Percentiles rank a stretch among this genome's conserved stretches.
Evolutionary conservation across 2,888 invertebrate species (phyloP).

Genomic region (Apodemia hepburni): DNA sequence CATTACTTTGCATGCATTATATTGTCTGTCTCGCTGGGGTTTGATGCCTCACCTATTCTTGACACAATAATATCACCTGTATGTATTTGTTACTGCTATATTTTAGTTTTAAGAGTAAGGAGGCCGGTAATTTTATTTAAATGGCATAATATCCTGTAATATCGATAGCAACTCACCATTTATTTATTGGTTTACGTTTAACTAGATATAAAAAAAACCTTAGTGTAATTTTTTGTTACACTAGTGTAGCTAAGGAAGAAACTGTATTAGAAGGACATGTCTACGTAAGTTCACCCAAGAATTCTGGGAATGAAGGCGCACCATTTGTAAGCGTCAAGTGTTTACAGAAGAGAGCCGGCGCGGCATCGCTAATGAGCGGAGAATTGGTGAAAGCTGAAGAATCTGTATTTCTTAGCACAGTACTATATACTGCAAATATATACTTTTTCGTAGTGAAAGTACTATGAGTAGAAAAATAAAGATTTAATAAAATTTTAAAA

Average conservation of each 20-base stretch:
- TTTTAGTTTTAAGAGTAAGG: no score
- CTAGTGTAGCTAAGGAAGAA: background rate
- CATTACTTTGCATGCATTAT: no score
- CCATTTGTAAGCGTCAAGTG: slow-evolving; percentile 65
- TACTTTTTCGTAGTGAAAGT: background rate
- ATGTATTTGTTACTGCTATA: no score
- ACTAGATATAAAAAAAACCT: background rate
- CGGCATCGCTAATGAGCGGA: slow-evolving; percentile 66
- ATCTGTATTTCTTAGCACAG: slow-evolving; percentile 42
- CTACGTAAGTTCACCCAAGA: background rate
- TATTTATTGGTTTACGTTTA: no score
- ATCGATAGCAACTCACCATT: no score
- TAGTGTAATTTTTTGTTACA: background rate
- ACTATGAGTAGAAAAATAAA: no score
- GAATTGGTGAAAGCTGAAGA: slow-evolving; percentile 58
- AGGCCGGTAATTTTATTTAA: no score
- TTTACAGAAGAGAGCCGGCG: slow-evolving; percentile 59
- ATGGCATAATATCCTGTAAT: no score
- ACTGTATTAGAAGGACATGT: background rate
- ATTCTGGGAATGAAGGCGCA: slow-evolving; percentile 44
- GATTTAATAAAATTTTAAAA: no score
- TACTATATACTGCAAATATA: slow-evolving; percentile 26
- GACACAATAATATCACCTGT: no score
- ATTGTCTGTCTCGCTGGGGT: no score
- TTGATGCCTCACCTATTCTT: no score